Conservation (phyloP, 2,113 vertebrate species). For the Melanostigma gelatinosum region DNA sequence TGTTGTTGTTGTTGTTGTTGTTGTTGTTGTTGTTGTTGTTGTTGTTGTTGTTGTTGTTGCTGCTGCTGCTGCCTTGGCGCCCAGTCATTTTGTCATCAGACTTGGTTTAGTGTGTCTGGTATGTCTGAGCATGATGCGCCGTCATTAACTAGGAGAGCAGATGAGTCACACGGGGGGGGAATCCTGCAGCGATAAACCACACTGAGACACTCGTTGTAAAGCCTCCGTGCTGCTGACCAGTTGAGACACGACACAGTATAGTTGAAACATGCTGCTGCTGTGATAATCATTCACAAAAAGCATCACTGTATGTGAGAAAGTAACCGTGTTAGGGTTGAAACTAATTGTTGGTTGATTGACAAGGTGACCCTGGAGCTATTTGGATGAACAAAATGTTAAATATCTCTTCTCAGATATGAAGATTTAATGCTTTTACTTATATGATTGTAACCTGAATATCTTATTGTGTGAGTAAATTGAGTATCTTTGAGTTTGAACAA, state of each 20-base stretch:
- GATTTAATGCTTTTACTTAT: too few species aligned
- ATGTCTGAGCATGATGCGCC: constrained; percentile 65
- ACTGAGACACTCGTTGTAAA: background rate
- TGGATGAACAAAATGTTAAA: background rate
- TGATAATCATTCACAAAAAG: background rate
- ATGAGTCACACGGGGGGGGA: constrained; percentile 60
- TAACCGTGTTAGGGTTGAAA: background rate
- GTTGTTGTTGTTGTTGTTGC: constrained; percentile 10
- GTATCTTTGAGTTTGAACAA: background rate
- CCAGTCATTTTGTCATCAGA: constrained; percentile 53
- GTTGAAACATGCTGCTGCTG: background rate
- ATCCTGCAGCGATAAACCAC: constrained; percentile 40
- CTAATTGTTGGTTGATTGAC: background rate
- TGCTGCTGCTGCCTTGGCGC: constrained; percentile 36
- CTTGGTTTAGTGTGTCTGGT: constrained; percentile 54
- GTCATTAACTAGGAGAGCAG: constrained; percentile 52
- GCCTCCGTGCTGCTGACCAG: background rate
- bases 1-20: background rate
- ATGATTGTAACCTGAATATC: background rate
- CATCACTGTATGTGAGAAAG: background rate
- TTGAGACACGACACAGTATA: background rate
- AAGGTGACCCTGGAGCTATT: background rate
- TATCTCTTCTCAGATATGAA: background rate
- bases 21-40: too few species aligned
- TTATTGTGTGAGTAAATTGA: background rate